Evolutionary conservation across 2,113 vertebrate genomes (phyloP), one percentile per base, ranked within the genome.

Genomic region (Varanus komodoensis): DNA sequence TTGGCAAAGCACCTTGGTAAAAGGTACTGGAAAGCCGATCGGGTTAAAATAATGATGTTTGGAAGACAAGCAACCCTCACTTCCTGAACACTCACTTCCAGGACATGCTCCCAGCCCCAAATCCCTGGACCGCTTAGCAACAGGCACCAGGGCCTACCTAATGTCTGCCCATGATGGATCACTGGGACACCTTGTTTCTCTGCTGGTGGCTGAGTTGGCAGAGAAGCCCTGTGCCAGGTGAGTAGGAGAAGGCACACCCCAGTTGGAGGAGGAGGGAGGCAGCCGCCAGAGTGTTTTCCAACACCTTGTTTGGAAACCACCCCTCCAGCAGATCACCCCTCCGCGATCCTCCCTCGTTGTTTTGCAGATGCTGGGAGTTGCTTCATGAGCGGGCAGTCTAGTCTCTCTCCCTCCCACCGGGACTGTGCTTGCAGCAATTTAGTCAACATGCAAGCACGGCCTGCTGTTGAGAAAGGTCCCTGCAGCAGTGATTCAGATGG

Each of bases 401-500:
- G 38, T 44, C 38, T 21, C 64, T 64, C 52, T 89, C 52, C 87
- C 14, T 75, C 73, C 14, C 0, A 3, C 29, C 34, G 32, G 77
- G 38, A n/a, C n/a, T 68, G 27, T 32, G 7, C 44, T n/a, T 19
- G 34, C n/a, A 54, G 44, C 61, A n/a, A 32, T 34, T 54, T 17
- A n/a, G 11, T 88, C 61, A 54, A 64, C 3, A 52, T 79, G 81
- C 73, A 8, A 82, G 79, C 80, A 23, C 88, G 69, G 48, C 81
- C 73, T n/a, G 27, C 79, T 71, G 69, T 88, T 71, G 69, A 2
- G 86, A 83, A 84, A 88, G 80, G 69, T 48, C 11, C 48, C 23
- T 38, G 15, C 79, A 77, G 6, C 12, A 69, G 27, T 61, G 73
- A 91, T 71, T 84, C 81, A 91, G 69, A n/a, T 57, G 71, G 73